A percentile compares a stretch with the other conserved stretches of the same genome.
Evolutionary conservation across 2,888 invertebrate genomes (phyloP).

Genomic region (Cylindroiulus punctatus): DNA sequence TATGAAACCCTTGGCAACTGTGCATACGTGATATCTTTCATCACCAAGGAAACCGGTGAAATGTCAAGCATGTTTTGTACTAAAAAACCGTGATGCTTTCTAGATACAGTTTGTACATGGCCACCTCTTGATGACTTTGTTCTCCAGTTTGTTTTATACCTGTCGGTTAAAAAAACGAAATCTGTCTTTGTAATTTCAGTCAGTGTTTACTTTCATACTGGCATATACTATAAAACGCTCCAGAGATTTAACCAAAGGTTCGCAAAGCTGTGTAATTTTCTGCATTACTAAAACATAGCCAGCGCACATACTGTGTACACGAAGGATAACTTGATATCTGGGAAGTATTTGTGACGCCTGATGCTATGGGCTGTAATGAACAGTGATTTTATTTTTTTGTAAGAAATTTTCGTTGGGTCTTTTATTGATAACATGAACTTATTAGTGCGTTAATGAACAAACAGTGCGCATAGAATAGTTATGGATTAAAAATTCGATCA

Average conservation of each 20-base stretch:
- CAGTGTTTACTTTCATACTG: background rate
- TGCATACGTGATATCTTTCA: slow-evolving; percentile 26
- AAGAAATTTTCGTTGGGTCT: no score
- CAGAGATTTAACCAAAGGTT: background rate
- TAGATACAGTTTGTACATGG: background rate
- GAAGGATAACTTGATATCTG: no score
- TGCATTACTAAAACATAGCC: no score
- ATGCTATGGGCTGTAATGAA: no score
- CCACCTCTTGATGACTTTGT: background rate
- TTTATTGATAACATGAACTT: no score
- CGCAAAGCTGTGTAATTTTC: background rate
- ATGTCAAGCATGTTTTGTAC: slow-evolving; percentile 15
- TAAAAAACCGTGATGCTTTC: background rate
- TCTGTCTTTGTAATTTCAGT: background rate
- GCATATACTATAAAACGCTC: background rate
- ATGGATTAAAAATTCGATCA: no score
- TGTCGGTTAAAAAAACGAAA: background rate
- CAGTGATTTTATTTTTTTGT: no score
- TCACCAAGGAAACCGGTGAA: slow-evolving; percentile 30
- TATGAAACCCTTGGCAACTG: slow-evolving; percentile 19
- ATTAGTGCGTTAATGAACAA: no score
- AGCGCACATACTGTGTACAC: no score
- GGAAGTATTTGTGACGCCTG: no score
- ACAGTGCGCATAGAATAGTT: no score
- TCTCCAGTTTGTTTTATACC: background rate